A percentile compares a stretch with the other conserved stretches of the same genome.
Conservation (phyloP, 37 sponge, comb jelly and placozoan genomes). For the Oscarella lobularis region DNA sequence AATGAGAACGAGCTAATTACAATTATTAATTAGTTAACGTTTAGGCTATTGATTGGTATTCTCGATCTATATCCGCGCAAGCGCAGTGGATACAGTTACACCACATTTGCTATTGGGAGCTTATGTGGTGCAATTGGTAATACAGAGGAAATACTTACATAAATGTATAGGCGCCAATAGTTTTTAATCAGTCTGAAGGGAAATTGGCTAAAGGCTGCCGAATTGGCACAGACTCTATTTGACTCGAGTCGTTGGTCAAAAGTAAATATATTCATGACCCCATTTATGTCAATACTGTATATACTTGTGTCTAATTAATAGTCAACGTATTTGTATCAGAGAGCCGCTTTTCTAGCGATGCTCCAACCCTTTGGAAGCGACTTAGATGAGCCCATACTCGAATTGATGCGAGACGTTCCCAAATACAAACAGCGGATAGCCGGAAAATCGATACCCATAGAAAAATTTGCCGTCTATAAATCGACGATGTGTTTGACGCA, state of each 20-base stretch:
- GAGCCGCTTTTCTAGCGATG: slow-evolving; percentile 27
- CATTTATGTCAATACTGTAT: not conserved
- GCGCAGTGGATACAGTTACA: slow-evolving; percentile 42
- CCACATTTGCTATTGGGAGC: slow-evolving; percentile 69
- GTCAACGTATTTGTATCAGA: slow-evolving; percentile 36
- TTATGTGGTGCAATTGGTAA: slow-evolving; percentile 64
- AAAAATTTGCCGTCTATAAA: slow-evolving; percentile 45
- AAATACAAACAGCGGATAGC: slow-evolving; percentile 59
- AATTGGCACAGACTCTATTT: slow-evolving; percentile 36
- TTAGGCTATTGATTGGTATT: too few relatives aligned
- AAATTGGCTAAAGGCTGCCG: slow-evolving; percentile 49
- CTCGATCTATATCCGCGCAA: slow-evolving; percentile 10
- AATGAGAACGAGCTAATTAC: too few relatives aligned
- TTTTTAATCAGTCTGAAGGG: slow-evolving; percentile 30
- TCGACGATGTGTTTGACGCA: slow-evolving; percentile 26
- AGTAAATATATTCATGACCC: slow-evolving; percentile 13
- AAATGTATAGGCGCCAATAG: not conserved
- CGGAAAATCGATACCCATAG: slow-evolving; percentile 54
- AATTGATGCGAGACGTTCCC: slow-evolving; percentile 46
- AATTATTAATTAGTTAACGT: too few relatives aligned
- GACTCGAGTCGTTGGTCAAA: slow-evolving; percentile 71
- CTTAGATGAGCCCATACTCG: slow-evolving; percentile 1
- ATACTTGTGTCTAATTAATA: not conserved
- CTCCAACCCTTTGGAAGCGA: not conserved
- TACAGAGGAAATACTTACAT: not conserved